Base-by-base conservation (phyloP, 2,797 vertebrate genomes). In the Bradypus variegatus region DNA sequence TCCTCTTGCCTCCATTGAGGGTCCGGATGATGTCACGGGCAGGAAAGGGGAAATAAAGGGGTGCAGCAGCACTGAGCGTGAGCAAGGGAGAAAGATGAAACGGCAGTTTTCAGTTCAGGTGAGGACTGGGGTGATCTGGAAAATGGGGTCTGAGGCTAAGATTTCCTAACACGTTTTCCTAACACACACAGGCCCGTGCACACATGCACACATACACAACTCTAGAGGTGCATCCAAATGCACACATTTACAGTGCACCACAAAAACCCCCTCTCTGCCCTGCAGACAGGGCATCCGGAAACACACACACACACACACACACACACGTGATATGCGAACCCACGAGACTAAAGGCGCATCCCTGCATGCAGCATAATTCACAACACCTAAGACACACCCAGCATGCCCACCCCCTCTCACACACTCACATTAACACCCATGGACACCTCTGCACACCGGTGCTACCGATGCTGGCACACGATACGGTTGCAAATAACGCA, bases 1-100 rank as follows among this genome's bases (percentile, higher is more conserved):
- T 53, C 67, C 60, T 65, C 80, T 82, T 91, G 65, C 18, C 86
- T 55, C 93, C 91, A 80, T 84, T 77, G 95, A 97, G 91, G 88
- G 91, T 94, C 96, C 93, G 90, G 95, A 94, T 96, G 97, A 96
- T 96, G 96, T 97, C 95, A 96, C 16, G 78, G 89, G 60, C 0
- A 0, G 91, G 94, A 93, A 65, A 88, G 62, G 31, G 15, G 15
- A 84, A 90, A 93, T 79, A 73, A 78, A 69, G 91, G 50, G 3
- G 31, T 27, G 25, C 18, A 41, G 6, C 19, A 1, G 36, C 41
- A 64, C 2, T 14, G 8, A 45, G 29, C 11, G 2, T 1, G 9
- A 55, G 48, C 29, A 10, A 5, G 36, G 16, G n/a, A 25, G 80
- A 88, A 64, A 0, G 69, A 95, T 21, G 81, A 93, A 94, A 36